Evolutionary conservation across 2,888 invertebrate genomes (phyloP), one percentile per base, ranked within the genome.

Genomic region (Athetis lepigone): DNA sequence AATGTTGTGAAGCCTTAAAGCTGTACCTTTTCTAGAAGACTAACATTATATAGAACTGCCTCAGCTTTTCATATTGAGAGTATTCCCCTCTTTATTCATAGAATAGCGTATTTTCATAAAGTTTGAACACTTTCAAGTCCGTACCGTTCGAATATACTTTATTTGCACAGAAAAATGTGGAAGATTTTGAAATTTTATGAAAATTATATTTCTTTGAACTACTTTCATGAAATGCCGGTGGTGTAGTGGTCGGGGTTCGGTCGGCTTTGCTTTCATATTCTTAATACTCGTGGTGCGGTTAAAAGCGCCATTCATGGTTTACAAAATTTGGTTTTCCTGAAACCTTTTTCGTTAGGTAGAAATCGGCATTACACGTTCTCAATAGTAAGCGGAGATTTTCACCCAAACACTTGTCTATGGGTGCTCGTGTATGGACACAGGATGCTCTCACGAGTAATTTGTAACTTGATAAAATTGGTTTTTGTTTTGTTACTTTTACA

Each of bases 271-370:
- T 72, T 85, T 85, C 79, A 88, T 88, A 85, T 87, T 88, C 86
- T 88, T 86, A 86, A 88, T 85, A 79, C 71, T 72, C 60, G 63
- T 69, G 79, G 80, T 82, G 85, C 84, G 77, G 81, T 81, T 79
- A 81, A 83, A 82, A 80, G 68, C 64, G 58, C 70, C 27, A 82
- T 81, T 81, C 80, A 79, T 25, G 27, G 63, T 77, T 72, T 79
- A 79, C 67, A 73, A 81, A 80, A 78, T 82, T 82, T 70, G 68
- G 73, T 71, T 75, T 71, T 68, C 69, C 59, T 69, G 33, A 47
- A 69, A 72, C 43, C 49, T 52, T 62, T 63, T 66, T 43, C 52
- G 21, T 63, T 19, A 7, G 42, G 3, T 36, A 49, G 37, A 59
- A 57, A 67, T 56, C 65, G 58, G 13, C n/a, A 58, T 60, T 39